A percentile compares a stretch with the other conserved stretches of the same genome.
Evolutionary conservation across 2,888 invertebrate genomes (phyloP).

Genomic region (Napeogenes inachia): DNA sequence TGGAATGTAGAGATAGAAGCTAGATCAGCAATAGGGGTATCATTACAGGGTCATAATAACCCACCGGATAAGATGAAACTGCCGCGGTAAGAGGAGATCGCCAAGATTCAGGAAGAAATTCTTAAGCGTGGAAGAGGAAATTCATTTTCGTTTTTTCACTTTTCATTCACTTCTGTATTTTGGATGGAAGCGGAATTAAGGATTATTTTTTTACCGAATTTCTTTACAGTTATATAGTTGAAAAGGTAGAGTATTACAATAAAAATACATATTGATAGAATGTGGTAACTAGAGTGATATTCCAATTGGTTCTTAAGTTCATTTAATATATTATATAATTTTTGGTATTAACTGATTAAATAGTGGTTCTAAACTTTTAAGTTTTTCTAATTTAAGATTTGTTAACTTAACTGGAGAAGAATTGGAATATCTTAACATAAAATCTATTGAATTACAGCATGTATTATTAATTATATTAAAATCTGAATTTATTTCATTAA

Average conservation of each 20-base stretch:
- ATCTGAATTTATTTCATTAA: not conserved
- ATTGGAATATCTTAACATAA: too few relatives aligned
- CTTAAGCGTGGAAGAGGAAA: too few relatives aligned
- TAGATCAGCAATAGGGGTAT: not conserved
- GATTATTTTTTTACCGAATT: not conserved
- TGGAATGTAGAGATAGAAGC: too few relatives aligned
- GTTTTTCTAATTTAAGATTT: too few relatives aligned
- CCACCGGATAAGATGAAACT: not conserved
- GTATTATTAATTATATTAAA: not conserved
- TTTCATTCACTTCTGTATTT: not conserved
- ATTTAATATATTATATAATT: conserved; percentile 1
- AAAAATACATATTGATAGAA: not conserved
- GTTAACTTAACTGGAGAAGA: too few relatives aligned
- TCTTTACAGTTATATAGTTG: too few relatives aligned
- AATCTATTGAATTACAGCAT: not conserved
- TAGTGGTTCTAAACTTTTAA: not conserved
- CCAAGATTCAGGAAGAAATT: not conserved
- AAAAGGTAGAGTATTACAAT: not conserved
- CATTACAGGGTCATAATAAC: not conserved
- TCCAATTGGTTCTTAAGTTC: not conserved
- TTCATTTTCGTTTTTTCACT: not conserved
- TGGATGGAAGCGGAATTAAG: not conserved
- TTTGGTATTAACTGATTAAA: not conserved
- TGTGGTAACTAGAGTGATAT: not conserved
- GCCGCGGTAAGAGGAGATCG: not conserved